These are phyloP conservation scores for Lymantria dispar DNA, from an alignment of 2,888 invertebrate genomes.

Conservation along the genomic window DNA sequence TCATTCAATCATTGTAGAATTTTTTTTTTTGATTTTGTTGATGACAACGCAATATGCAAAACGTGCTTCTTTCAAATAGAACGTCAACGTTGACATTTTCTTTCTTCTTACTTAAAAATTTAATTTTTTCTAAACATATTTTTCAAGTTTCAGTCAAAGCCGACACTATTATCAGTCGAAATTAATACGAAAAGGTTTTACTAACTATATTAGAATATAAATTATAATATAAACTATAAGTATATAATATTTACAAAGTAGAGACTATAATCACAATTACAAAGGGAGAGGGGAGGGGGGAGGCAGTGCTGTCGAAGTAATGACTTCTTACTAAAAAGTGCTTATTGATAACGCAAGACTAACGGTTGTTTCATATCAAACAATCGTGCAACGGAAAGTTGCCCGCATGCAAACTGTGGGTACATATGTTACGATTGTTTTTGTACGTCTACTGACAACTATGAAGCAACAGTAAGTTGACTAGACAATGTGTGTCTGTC, in stretches of 20 bases:
- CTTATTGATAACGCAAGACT: not conserved
- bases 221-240: constrained; percentile 1
- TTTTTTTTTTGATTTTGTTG: no score
- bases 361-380: not conserved
- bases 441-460: no score
- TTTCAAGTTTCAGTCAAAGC: not conserved
- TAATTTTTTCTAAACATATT: no score
- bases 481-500: no score
- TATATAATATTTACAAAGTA: constrained; percentile 7
- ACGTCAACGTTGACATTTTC: no score
- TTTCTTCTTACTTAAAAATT: no score
- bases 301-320: constrained; percentile 5
- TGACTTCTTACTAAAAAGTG: not conserved
- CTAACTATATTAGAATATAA: not conserved
- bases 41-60: no score
- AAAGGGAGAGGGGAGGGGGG: not conserved
- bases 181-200: not conserved
- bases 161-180: not conserved
- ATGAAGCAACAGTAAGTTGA: no score
- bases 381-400: not conserved
- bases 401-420: no score
- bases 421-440: no score
- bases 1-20: no score
- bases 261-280: constrained; percentile 8
- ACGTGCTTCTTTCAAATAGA: no score